These are phyloP conservation scores for Mesocricetus auratus DNA, from an alignment of 2,113 vertebrate genomes.

Conservation along the genomic window DNA sequence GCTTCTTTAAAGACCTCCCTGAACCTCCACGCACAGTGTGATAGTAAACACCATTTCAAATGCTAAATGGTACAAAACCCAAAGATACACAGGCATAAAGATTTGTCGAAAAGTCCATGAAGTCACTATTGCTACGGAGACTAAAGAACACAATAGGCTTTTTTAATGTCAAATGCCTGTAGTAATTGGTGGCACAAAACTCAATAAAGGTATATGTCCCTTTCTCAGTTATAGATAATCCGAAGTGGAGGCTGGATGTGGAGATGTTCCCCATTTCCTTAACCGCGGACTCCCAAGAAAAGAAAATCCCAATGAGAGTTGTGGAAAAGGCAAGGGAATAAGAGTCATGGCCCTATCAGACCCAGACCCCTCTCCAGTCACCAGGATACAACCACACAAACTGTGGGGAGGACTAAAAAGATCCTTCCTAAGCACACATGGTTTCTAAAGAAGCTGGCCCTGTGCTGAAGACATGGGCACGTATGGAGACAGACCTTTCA, in stretches of 20 bases:
- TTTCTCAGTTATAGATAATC: background rate
- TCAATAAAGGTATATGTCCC: background rate
- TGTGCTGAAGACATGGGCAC: background rate
- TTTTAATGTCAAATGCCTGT: background rate
- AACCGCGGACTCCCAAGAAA: background rate
- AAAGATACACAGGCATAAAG: background rate
- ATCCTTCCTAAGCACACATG: background rate
- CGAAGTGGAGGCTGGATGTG: background rate
- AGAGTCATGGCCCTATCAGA: background rate
- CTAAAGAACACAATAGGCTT: background rate
- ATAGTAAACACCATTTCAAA: slow-evolving; percentile 49
- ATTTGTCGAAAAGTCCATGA: background rate
- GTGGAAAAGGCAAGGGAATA: background rate
- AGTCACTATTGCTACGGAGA: slow-evolving; percentile 27
- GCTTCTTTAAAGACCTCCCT: slow-evolving; percentile 69
- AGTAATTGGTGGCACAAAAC: background rate
- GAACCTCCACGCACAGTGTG: slow-evolving; percentile 31
- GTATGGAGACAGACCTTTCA: background rate
- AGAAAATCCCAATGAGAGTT: background rate
- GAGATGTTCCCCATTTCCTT: background rate
- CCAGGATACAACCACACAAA: background rate
- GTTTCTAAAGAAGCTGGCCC: background rate
- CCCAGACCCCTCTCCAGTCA: background rate
- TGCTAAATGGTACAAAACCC: slow-evolving; percentile 52
- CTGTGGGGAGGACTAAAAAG: background rate